Conservation (phyloP, 2,113 vertebrate genomes). For the Felis catus region DNA sequence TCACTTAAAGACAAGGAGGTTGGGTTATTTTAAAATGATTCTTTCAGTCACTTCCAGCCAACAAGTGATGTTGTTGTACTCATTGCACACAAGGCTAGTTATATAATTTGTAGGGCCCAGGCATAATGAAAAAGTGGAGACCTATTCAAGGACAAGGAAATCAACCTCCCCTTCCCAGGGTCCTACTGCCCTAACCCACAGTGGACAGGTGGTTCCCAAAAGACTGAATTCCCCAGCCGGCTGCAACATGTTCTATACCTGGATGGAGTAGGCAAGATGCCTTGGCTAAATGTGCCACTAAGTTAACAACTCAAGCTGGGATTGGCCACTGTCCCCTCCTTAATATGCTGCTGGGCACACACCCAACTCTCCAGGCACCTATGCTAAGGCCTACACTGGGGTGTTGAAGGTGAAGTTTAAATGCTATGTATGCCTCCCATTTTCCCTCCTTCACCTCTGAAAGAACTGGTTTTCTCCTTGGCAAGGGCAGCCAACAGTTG, state of each 20-base stretch:
- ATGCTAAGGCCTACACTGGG: no score
- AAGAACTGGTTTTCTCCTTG: background rate
- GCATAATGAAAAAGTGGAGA: background rate
- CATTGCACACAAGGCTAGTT: background rate
- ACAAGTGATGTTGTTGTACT: background rate
- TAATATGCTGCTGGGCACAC: accelerated
- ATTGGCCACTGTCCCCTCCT: accelerated
- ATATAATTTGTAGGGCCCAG: background rate
- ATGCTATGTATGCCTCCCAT: background rate
- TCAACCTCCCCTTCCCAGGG: background rate
- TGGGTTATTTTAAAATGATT: background rate
- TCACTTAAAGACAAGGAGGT: background rate
- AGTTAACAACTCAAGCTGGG: background rate
- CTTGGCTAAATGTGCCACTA: accelerated
- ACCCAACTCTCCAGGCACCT: background rate
- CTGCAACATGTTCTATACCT: no score
- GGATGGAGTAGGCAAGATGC: accelerated
- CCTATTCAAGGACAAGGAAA: background rate
- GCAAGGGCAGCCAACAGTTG: background rate
- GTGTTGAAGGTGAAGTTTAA: background rate
- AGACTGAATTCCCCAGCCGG: background rate
- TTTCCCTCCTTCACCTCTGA: accelerated
- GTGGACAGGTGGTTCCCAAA: accelerated
- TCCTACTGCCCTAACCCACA: accelerated
- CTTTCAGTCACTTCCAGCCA: background rate